Base-by-base conservation (phyloP, 1,140 invertebrate species). In the Aplysia californica region DNA sequence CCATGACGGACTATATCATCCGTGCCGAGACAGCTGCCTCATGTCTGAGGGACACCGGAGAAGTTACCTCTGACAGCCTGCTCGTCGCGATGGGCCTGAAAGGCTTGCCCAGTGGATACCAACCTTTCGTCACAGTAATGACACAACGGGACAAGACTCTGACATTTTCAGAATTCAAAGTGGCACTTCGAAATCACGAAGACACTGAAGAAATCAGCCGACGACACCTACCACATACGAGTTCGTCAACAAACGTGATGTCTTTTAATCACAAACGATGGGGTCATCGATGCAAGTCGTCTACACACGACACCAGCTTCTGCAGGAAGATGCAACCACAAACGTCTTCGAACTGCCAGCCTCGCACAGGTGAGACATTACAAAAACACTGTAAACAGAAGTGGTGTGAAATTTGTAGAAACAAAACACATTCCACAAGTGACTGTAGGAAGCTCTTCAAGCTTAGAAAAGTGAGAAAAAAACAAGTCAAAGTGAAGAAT, bases 1-100 rank as follows among this genome's bases (percentile, higher is more conserved):
- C 44, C n/a, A 50, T 76, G 10, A 81, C 78, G 20, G 80, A 81
- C 61, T 81, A 81, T 59, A 59, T 81, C 21, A 71, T 81, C 10
- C 38, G 80, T 23, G 78, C 72, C 6, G 80, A 81, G 59, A 79
- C 66, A 6, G 68, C 80, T 33, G 74, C 80, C 6, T 36, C 64
- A 59, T 20, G 33, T 21, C 39, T 79, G 29, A 70, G 68, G 66
- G 36, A 3, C 4, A 67, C 77, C 26, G 65, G 75, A 41, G 80
- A 81, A 69, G 74, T 38, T 21, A 68, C 79, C 36, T 77, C 55
- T 66, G 80, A 81, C 59, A 67, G 77, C 35, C 64, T 81, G 18
- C 61, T 81, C n/a, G 56, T 79, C 2, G 72, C 77, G 35, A 81
- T 81, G 80, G 56, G 65, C 26, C 23, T 79, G 68, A 81, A 81